phyloP scores from a whole-genome alignment of 2,113 vertebrate species.

The Cyanistes caeruleus region DNA sequence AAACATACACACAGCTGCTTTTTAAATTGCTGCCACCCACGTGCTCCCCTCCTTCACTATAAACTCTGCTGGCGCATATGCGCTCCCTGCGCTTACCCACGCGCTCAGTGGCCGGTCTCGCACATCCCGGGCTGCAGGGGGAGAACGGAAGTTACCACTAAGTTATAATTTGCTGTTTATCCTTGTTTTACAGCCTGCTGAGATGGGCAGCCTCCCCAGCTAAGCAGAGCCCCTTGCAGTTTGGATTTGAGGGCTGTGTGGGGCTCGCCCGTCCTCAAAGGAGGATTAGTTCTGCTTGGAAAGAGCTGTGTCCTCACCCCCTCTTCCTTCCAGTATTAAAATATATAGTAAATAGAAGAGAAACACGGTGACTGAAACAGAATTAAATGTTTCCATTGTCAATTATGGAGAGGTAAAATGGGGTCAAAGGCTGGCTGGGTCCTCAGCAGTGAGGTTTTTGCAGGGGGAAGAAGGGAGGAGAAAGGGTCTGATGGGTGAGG shows the following conservation, averaged over 20 bases:
- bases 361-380: background rate
- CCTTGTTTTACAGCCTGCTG: conserved; percentile 17
- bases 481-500: background rate
- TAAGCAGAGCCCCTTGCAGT: background rate
- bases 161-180: conserved; percentile 32
- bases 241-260: background rate
- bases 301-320: background rate
- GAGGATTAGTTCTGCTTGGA: conserved; percentile 52
- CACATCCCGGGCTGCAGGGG: background rate
- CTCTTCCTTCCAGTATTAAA: background rate
- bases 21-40: conserved; percentile 33
- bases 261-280: background rate
- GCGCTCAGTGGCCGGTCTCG: background rate
- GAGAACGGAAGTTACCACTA: background rate
- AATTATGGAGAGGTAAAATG: background rate
- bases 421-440: background rate
- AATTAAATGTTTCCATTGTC: background rate
- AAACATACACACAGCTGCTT: conserved; percentile 24
- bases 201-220: background rate
- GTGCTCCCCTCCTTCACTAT: background rate
- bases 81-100: background rate
- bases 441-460: background rate
- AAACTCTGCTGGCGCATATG: background rate
- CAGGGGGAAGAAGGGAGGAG: background rate
- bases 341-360: conserved; percentile 11